Percentiles rank a stretch among this genome's conserved stretches.
These are phyloP conservation scores for Aphyosemion australe DNA, from an alignment of 2,113 vertebrate species.

Conservation along the genomic window DNA sequence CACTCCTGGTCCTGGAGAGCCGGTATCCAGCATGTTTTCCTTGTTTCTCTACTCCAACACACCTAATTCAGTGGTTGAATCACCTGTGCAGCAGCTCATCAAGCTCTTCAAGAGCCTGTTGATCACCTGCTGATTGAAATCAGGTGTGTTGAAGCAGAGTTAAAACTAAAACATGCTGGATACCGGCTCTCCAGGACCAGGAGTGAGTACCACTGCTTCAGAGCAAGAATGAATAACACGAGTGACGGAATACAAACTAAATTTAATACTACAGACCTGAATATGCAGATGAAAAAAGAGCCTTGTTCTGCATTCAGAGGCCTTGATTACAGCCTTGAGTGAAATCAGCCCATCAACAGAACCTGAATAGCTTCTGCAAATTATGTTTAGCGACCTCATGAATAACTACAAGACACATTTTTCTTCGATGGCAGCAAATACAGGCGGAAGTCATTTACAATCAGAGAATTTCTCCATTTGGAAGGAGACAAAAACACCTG, in stretches of 20 bases:
- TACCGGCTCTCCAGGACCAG: too few relatives aligned
- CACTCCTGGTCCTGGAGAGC: too few relatives aligned
- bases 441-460: background rate
- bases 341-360: background rate
- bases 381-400: background rate
- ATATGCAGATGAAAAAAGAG: slow-evolving; percentile 4
- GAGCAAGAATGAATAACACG: background rate
- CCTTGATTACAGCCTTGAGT: background rate
- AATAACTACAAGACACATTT: background rate
- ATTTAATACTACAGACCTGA: background rate
- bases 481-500: background rate
- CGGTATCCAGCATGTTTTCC: too few relatives aligned
- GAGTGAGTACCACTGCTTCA: too few relatives aligned
- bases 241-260: background rate
- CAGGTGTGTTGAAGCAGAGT: too few relatives aligned
- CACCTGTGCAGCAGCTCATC: too few relatives aligned
- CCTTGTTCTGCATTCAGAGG: background rate
- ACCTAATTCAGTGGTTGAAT: too few relatives aligned
- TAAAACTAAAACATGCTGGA: too few relatives aligned
- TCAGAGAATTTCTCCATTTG: background rate
- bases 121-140: too few relatives aligned
- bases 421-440: background rate
- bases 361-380: background rate
- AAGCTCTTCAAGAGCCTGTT: too few relatives aligned
- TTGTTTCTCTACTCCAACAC: too few relatives aligned